Evolutionary conservation across 1,140 invertebrate species (phyloP).

Genomic region (Lepidurus apus): DNA sequence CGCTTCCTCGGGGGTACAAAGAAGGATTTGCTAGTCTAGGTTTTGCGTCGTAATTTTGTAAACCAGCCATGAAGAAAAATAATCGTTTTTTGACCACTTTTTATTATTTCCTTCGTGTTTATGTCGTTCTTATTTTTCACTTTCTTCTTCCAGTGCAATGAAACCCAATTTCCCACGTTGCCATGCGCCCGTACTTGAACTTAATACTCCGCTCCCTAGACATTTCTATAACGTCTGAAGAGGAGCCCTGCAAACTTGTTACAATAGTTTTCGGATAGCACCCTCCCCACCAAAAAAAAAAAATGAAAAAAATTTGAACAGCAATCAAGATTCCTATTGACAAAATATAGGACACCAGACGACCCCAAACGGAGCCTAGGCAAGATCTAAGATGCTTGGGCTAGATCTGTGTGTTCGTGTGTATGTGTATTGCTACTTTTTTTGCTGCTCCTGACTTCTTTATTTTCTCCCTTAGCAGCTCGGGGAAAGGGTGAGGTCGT

Average conservation of each 20-base stretch:
- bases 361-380: not conserved
- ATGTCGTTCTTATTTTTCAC: not conserved
- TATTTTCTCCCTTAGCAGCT: not conserved
- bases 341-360: not conserved
- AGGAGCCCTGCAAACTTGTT: not conserved
- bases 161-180: not conserved
- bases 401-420: not conserved
- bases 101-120: too few relatives aligned
- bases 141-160: not conserved
- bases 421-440: not conserved
- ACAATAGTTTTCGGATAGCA: not conserved
- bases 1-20: not conserved
- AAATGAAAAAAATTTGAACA: not conserved
- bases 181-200: not conserved
- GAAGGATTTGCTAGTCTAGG: not conserved
- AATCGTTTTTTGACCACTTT: too few relatives aligned
- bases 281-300: too few relatives aligned
- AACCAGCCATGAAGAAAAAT: too few relatives aligned
- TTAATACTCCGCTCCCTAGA: not conserved
- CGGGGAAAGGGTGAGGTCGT: not conserved
- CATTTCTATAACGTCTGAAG: slow-evolving; percentile 10
- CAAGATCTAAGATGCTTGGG: not conserved
- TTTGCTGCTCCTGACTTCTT: not conserved
- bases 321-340: slow-evolving; percentile 15
- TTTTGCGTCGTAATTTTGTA: not conserved